phyloP scores from a whole-genome alignment of 1,140 invertebrate species.

The Rhyacophila brunnea region DNA sequence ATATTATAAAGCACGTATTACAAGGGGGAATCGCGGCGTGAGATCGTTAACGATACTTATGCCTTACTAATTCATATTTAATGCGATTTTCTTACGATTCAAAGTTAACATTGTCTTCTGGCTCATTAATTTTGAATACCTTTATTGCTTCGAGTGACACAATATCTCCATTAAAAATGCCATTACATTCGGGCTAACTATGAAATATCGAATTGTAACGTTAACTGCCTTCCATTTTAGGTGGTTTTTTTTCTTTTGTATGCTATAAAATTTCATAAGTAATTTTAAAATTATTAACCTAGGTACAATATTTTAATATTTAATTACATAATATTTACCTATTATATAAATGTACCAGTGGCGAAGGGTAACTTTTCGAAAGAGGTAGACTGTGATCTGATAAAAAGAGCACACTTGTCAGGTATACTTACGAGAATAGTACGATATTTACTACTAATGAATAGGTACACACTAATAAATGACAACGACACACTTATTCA shows the following conservation, averaged over 20 bases:
- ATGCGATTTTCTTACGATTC: constrained; percentile 34
- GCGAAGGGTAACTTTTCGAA: too few species aligned
- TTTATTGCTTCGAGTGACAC: constrained; percentile 25
- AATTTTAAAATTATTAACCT: too few species aligned
- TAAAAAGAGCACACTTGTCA: too few species aligned
- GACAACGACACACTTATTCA: too few species aligned
- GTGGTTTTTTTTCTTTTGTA: not conserved
- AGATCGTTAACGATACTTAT: constrained; percentile 22
- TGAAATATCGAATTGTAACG: constrained; percentile 14
- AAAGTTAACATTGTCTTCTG: constrained; percentile 32
- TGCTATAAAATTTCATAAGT: too few species aligned
- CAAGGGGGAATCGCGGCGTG: constrained; percentile 3
- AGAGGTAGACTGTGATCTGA: too few species aligned
- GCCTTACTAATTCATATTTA: constrained; percentile 34
- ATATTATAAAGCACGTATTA: constrained; percentile 15
- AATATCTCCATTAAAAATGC: constrained; percentile 14
- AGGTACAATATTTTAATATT: too few species aligned
- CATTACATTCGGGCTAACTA: constrained; percentile 25
- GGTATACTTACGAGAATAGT: too few species aligned
- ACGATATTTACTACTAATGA: too few species aligned
- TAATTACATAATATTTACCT: too few species aligned
- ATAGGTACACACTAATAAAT: too few species aligned
- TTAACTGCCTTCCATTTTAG: not conserved
- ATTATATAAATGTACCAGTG: too few species aligned
- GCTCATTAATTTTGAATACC: constrained; percentile 35